A percentile compares a stretch with the other conserved stretches of the same genome.
Conservation (phyloP, 2,888 invertebrate species). For the Noctuana brunneofusca region DNA sequence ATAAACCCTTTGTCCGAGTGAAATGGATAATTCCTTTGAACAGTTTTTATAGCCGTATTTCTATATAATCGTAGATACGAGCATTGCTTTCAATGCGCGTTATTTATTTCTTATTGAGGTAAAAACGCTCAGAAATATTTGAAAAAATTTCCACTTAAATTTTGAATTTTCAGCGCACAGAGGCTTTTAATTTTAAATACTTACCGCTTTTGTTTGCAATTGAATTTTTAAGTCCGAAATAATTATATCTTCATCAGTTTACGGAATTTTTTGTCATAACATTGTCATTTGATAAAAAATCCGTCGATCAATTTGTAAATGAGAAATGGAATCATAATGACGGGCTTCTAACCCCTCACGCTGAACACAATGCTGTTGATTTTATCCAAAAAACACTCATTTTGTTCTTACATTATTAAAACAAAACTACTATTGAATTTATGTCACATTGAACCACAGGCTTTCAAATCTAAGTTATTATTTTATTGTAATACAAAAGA, state of each 20-base stretch:
- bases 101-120: neutral
- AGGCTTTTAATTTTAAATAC: neutral
- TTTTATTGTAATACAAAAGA: slow-evolving; percentile 54
- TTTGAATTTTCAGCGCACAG: neutral
- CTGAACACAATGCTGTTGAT: slow-evolving; percentile 8
- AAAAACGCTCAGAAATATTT: slow-evolving; percentile 18
- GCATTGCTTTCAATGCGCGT: neutral
- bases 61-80: no score
- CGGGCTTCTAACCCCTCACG: neutral
- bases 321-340: neutral
- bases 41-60: slow-evolving; percentile 9
- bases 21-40: slow-evolving; percentile 34
- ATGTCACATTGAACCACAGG: slow-evolving; percentile 9
- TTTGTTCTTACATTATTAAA: slow-evolving; percentile 17
- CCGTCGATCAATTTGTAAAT: slow-evolving; percentile 39
- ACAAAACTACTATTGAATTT: slow-evolving; percentile 24
- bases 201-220: neutral
- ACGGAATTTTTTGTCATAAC: neutral
- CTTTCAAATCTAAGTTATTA: slow-evolving; percentile 26
- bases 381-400: slow-evolving; percentile 15
- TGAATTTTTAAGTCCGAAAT: neutral
- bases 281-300: slow-evolving; percentile 32
- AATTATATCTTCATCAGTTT: neutral
- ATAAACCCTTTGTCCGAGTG: slow-evolving; percentile 35
- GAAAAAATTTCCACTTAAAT: slow-evolving; percentile 33